Evolutionary conservation across 2,888 invertebrate genomes (phyloP).

Genomic region (Cotesia congregata): DNA sequence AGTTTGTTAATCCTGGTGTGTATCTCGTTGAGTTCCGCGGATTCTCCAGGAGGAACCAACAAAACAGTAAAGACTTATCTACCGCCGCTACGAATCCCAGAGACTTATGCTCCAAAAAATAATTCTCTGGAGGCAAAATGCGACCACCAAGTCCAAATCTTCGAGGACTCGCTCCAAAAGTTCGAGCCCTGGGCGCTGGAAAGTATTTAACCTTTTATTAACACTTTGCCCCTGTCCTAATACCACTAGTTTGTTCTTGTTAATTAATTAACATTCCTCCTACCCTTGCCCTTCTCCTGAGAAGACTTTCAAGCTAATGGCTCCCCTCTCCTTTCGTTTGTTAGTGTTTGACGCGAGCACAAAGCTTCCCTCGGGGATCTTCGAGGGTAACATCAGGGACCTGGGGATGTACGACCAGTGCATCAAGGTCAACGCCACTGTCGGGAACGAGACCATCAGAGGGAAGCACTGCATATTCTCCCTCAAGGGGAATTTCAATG

Average conservation of each 20-base stretch:
- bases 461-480: conserved; percentile 69
- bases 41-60: too few relatives aligned
- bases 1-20: too few relatives aligned
- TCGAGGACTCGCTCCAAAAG: neutral
- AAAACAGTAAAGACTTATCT: too few relatives aligned
- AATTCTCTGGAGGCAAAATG: conserved; percentile 14
- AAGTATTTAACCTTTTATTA: conserved; percentile 22
- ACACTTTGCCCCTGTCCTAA: too few relatives aligned
- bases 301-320: too few relatives aligned
- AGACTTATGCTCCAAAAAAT: too few relatives aligned
- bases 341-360: conserved; percentile 71
- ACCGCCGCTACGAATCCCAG: too few relatives aligned
- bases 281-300: too few relatives aligned
- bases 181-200: conserved; percentile 36
- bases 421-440: conserved; percentile 48
- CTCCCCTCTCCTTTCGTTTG: neutral
- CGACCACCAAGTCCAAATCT: conserved; percentile 18
- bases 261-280: too few relatives aligned
- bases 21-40: too few relatives aligned
- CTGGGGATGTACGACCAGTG: conserved; percentile 72
- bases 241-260: too few relatives aligned
- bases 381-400: conserved; percentile 69
- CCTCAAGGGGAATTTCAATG: conserved; percentile 38
- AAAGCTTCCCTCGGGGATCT: conserved; percentile 70
- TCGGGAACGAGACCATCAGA: conserved; percentile 56